Conservation (phyloP, 2,113 vertebrate genomes). For the Labeo rohita region DNA sequence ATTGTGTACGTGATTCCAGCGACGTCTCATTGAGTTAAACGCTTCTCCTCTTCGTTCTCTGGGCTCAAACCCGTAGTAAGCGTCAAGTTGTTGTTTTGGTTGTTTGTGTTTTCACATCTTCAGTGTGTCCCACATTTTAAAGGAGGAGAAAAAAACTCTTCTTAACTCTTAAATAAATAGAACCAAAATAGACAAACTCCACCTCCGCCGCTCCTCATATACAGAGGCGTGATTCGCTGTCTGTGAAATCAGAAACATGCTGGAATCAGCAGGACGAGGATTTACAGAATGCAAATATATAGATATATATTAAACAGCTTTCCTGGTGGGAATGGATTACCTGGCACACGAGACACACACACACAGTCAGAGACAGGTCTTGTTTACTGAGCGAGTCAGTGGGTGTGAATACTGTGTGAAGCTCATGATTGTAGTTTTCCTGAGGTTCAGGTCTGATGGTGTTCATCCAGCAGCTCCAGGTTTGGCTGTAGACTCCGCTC, state of each 20-base stretch:
- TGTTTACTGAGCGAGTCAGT: no score
- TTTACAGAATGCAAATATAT: slow-evolving; percentile 20
- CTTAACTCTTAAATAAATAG: slow-evolving; percentile 20
- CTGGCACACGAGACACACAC: background rate
- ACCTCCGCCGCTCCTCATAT: background rate
- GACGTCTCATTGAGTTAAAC: background rate
- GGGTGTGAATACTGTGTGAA: background rate
- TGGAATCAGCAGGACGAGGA: slow-evolving; percentile 4
- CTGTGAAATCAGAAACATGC: background rate
- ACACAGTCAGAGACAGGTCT: background rate
- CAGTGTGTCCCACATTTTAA: slow-evolving; percentile 31
- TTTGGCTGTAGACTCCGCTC: background rate
- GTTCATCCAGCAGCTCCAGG: background rate
- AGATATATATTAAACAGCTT: background rate
- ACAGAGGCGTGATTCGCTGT: background rate
- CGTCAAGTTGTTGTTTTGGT: background rate
- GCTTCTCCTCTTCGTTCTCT: background rate
- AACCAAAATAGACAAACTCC: slow-evolving; percentile 34
- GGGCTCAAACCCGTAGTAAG: background rate
- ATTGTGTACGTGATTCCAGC: background rate
- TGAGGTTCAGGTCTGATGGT: background rate
- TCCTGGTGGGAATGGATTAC: background rate
- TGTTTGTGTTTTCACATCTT: background rate
- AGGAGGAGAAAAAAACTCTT: slow-evolving; percentile 16
- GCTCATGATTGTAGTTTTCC: background rate